A percentile compares a stretch with the other conserved stretches of the same genome.
Conservation (phyloP, 2,888 invertebrate genomes). For the Latheticus oryzae region DNA sequence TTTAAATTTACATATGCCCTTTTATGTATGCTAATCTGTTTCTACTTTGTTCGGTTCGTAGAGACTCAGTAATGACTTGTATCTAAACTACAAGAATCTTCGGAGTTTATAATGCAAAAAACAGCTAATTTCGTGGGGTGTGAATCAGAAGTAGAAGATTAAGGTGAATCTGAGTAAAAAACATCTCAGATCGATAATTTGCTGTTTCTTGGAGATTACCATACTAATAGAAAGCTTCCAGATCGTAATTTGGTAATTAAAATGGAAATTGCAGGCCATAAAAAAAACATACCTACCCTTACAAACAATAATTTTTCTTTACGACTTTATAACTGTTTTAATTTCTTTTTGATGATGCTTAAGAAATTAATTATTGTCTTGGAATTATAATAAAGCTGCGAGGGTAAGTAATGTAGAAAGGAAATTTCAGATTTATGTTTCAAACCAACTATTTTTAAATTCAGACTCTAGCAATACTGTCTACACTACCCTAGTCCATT, state of each 20-base stretch:
- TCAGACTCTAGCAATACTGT: conserved; percentile 48
- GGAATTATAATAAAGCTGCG: conserved; percentile 50
- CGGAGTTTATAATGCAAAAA: background rate
- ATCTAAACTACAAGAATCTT: no score
- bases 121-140: background rate
- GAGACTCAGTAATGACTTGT: no score
- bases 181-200: conserved; percentile 40
- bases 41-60: background rate
- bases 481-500: conserved; percentile 55
- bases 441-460: conserved; percentile 57
- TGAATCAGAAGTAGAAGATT: conserved; percentile 2
- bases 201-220: conserved; percentile 47
- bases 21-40: conserved; percentile 19
- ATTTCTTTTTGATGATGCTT: conserved; percentile 56
- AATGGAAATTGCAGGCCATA: conserved; percentile 55
- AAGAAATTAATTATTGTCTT: conserved; percentile 53
- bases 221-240: conserved; percentile 52
- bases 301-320: conserved; percentile 57
- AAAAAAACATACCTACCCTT: conserved; percentile 55
- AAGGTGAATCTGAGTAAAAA: conserved; percentile 33
- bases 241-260: conserved; percentile 58
- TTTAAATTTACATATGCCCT: conserved; percentile 25
- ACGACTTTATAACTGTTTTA: conserved; percentile 58
- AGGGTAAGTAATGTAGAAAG: conserved; percentile 44
- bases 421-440: conserved; percentile 53